These are phyloP conservation scores for Brachymystax lenok DNA, from an alignment of 2,797 vertebrate genomes.

Conservation along the genomic window DNA sequence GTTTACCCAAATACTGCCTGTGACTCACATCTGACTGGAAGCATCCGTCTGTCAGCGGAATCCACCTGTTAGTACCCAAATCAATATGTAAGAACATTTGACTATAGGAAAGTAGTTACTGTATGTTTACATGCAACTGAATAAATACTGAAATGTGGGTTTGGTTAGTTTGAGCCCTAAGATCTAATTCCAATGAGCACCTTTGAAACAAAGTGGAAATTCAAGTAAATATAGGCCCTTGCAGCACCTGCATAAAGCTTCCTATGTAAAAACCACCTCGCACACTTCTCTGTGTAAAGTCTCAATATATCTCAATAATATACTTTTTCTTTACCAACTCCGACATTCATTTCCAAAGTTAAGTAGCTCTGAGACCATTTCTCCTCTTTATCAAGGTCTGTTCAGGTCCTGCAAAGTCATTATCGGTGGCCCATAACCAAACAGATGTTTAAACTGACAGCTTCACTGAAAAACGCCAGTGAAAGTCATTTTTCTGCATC, in stretches of 20 bases:
- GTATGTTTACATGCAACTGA: not conserved
- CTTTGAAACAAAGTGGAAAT: no score
- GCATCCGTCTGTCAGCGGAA: not conserved
- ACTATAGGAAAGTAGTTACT: not conserved
- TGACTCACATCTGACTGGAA: not conserved
- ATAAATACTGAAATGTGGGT: no score
- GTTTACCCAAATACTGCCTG: slow-evolving; percentile 11
- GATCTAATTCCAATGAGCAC: no score
- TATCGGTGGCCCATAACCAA: slow-evolving; percentile 49
- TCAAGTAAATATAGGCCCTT: no score
- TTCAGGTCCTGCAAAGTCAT: slow-evolving; percentile 57
- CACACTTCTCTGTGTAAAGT: no score
- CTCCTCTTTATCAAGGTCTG: slow-evolving; percentile 25
- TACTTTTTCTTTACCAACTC: no score
- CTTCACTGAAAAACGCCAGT: slow-evolving; percentile 49
- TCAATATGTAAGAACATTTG: not conserved
- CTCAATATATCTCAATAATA: no score
- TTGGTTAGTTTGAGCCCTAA: no score
- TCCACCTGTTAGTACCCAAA: not conserved
- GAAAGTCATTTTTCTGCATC: slow-evolving; percentile 45
- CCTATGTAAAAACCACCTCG: no score
- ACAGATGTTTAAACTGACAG: slow-evolving; percentile 44
- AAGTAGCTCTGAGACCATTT: slow-evolving; percentile 39
- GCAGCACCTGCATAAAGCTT: no score
- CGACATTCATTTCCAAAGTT: slow-evolving; percentile 45